A percentile compares a stretch with the other conserved stretches of the same genome.
phyloP scores from a whole-genome alignment of 2,113 vertebrate species.

The Hippopotamus amphibius region DNA sequence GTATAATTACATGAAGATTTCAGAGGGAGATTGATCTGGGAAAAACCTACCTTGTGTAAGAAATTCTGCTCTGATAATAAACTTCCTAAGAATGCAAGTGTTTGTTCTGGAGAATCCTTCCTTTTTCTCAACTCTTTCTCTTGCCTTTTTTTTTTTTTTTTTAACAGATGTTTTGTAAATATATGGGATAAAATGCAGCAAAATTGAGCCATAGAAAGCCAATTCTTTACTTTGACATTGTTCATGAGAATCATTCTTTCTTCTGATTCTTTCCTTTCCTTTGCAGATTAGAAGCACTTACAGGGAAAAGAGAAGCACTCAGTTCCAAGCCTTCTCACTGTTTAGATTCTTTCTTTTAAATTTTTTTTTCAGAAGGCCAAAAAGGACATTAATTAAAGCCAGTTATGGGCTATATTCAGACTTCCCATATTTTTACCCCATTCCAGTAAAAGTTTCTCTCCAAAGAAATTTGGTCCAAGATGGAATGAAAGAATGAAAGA shows the following conservation, averaged over 20 bases:
- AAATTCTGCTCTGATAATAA: background rate
- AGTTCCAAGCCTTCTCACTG: background rate
- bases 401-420: slow-evolving; percentile 39
- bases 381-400: slow-evolving; percentile 60
- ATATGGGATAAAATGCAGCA: background rate
- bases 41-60: background rate
- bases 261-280: background rate
- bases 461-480: slow-evolving; percentile 42
- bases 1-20: background rate
- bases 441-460: slow-evolving; percentile 59
- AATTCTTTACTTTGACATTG: background rate
- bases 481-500: slow-evolving; percentile 70
- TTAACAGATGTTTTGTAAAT: background rate
- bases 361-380: background rate
- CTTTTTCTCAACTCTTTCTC: background rate
- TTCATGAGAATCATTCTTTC: background rate
- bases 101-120: background rate
- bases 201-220: background rate
- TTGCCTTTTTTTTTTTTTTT: background rate
- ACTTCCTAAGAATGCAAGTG: background rate
- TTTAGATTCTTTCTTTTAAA: background rate
- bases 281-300: background rate
- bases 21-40: background rate
- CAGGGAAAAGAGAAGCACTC: background rate
- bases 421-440: slow-evolving; percentile 54